A percentile compares a stretch with the other conserved stretches of the same genome.
These are phyloP conservation scores for Polydesmus complanatus DNA, from an alignment of 2,888 invertebrate genomes.

Conservation along the genomic window DNA sequence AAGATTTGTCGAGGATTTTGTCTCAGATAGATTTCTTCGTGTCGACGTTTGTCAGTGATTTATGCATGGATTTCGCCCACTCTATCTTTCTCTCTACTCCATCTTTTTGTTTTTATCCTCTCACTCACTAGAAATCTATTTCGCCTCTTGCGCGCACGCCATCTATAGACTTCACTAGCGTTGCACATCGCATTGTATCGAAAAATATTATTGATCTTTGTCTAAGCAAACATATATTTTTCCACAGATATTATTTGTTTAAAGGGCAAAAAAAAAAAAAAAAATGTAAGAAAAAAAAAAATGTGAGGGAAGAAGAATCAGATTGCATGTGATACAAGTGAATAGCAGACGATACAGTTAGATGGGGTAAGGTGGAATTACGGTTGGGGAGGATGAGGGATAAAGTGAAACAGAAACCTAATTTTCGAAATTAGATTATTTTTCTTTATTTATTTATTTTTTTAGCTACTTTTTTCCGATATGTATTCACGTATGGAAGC, in stretches of 20 bases:
- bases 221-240: background rate
- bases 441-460: background rate
- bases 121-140: background rate
- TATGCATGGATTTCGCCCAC: conserved; percentile 9
- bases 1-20: conserved; percentile 13
- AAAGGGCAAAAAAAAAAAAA: background rate
- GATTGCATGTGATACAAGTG: background rate
- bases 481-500: no score
- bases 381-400: no score
- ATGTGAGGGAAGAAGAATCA: background rate
- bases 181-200: background rate
- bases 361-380: no score
- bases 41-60: conserved; percentile 16
- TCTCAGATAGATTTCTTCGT: conserved; percentile 10
- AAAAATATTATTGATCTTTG: background rate
- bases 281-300: background rate
- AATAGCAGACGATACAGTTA: no score
- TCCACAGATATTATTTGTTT: background rate
- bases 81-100: background rate
- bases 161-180: background rate
- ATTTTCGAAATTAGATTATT: background rate
- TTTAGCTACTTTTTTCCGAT: background rate
- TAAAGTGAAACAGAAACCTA: background rate
- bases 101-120: background rate
- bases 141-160: background rate